Conservation (phyloP, 2,888 invertebrate genomes). For the Erebia epiphron region DNA sequence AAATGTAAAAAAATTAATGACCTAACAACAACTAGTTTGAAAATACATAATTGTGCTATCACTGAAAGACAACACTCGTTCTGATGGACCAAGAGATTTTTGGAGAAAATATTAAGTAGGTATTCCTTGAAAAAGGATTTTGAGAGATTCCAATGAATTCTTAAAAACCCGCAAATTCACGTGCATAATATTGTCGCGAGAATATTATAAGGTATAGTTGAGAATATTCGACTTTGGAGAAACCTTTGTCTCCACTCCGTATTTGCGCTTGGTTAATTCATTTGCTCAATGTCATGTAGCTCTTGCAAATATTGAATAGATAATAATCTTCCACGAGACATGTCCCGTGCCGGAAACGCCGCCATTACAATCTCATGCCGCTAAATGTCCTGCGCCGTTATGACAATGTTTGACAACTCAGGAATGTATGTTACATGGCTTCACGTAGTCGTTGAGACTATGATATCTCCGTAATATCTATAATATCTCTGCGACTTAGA, state of each 20-base stretch:
- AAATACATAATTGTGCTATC: too few species aligned
- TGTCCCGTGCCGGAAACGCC: conserved; percentile 33
- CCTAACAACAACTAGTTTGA: too few species aligned
- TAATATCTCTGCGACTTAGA: too few species aligned
- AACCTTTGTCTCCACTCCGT: conserved; percentile 1
- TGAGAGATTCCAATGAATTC: too few species aligned
- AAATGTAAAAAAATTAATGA: too few species aligned
- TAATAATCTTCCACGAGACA: conserved; percentile 25
- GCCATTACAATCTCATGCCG: conserved; percentile 28
- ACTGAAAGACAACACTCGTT: too few species aligned
- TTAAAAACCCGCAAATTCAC: neutral
- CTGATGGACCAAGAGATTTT: too few species aligned
- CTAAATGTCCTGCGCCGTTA: conserved; percentile 33
- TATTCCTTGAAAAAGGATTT: too few species aligned
- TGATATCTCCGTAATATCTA: neutral
- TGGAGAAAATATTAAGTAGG: too few species aligned
- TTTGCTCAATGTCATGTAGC: conserved; percentile 7
- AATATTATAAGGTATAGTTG: neutral
- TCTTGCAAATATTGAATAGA: conserved; percentile 24
- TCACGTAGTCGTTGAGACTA: neutral
- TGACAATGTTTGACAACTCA: conserved; percentile 36
- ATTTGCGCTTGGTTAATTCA: conserved; percentile 9
- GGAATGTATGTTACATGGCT: conserved; percentile 15
- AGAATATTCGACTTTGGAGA: neutral
- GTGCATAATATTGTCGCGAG: neutral